A percentile compares a stretch with the other conserved stretches of the same genome.
Conservation (phyloP, 2,113 vertebrate species). For the Capreolus pygargus region DNA sequence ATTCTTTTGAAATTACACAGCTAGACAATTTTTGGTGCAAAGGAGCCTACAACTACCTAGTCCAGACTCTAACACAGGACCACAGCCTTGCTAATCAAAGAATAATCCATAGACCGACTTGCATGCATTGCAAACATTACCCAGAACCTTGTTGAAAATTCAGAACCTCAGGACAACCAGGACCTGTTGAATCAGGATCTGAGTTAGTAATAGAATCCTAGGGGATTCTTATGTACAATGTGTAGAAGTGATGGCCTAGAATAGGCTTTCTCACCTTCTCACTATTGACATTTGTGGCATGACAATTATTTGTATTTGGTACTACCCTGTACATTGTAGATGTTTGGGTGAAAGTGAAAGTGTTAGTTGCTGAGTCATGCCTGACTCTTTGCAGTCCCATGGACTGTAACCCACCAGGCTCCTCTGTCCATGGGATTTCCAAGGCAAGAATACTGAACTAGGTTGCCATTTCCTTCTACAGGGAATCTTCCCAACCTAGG, state of each 20-base stretch:
- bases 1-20: background rate
- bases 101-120: background rate
- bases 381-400: background rate
- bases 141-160: background rate
- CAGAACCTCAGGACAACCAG: background rate
- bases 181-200: background rate
- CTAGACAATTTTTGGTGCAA: background rate
- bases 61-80: background rate
- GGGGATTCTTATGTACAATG: background rate
- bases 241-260: background rate
- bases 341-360: background rate
- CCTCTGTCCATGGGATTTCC: no score
- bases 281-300: background rate
- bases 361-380: background rate
- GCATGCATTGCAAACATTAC: background rate
- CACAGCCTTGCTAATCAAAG: background rate
- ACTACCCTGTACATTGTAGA: background rate
- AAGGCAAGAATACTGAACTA: no score
- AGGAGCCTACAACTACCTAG: background rate
- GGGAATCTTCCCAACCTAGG: no score
- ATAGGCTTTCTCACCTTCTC: background rate
- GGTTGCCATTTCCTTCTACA: no score
- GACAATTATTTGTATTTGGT: background rate
- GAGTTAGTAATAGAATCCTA: background rate
- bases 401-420: background rate